Percentiles rank a stretch among this genome's conserved stretches.
These are phyloP conservation scores for Scaptodrosophila latifasciaeformis DNA, from an alignment of 2,888 invertebrate species.

Conservation along the genomic window DNA sequence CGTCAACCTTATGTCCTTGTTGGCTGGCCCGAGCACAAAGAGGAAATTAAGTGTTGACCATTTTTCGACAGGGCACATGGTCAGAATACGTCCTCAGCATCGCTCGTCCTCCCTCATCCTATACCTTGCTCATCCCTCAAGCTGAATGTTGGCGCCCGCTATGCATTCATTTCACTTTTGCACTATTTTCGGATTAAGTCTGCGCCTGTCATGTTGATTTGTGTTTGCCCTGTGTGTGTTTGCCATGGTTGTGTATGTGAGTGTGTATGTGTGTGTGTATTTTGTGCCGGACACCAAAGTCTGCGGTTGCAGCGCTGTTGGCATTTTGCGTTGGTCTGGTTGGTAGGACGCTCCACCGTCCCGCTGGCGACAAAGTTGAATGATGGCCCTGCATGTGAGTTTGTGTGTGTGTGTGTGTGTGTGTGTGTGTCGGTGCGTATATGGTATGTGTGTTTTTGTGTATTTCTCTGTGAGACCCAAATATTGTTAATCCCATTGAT, in stretches of 20 bases:
- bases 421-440: conserved; percentile 8
- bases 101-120: no score
- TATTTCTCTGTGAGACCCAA: conserved; percentile 26
- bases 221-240: conserved; percentile 34
- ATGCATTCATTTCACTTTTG: conserved; percentile 50
- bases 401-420: conserved; percentile 1
- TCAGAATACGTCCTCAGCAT: neutral
- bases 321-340: conserved; percentile 32
- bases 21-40: conserved; percentile 37
- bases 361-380: conserved; percentile 37
- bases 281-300: conserved; percentile 19
- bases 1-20: conserved; percentile 2
- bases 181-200: conserved; percentile 62
- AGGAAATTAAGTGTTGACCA: conserved; percentile 70
- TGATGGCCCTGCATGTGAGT: conserved; percentile 31
- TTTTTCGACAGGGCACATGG: conserved; percentile 42
- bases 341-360: neutral
- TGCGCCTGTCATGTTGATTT: conserved; percentile 54
- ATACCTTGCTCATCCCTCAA: no score
- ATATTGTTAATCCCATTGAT: conserved; percentile 53
- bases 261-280: conserved; percentile 17
- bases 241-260: conserved; percentile 7
- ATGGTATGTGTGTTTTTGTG: conserved; percentile 11
- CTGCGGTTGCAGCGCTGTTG: conserved; percentile 50
- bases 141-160: conserved; percentile 5